Percentiles rank a stretch among this genome's conserved stretches.
phyloP scores from a whole-genome alignment of 2,797 vertebrate species.

The Podarcis siculus region DNA sequence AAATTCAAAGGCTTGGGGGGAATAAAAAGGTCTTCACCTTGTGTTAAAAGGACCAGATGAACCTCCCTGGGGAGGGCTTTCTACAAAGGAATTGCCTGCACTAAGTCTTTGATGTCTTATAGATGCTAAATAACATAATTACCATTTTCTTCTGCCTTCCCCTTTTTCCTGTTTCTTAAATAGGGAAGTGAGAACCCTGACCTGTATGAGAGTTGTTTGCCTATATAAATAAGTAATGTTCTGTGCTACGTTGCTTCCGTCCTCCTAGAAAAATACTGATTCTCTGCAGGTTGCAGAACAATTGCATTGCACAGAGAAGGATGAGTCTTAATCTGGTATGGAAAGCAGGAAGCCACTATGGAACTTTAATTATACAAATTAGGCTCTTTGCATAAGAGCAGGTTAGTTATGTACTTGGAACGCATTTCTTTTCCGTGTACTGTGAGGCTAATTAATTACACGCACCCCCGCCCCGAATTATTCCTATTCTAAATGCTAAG shows the following conservation, averaged over 20 bases:
- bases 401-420: constrained; percentile 60
- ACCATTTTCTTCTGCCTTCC: too few relatives aligned
- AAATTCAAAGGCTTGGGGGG: too few relatives aligned
- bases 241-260: constrained; percentile 28
- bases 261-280: constrained; percentile 30
- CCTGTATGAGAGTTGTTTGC: not conserved
- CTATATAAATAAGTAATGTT: constrained; percentile 8
- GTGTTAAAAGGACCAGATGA: too few relatives aligned
- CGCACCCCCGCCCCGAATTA: constrained; percentile 36
- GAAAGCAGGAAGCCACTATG: constrained; percentile 29
- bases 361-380: constrained; percentile 47
- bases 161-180: not conserved
- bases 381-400: constrained; percentile 31
- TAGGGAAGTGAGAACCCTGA: not conserved
- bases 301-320: not conserved
- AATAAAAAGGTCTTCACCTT: too few relatives aligned
- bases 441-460: constrained; percentile 55
- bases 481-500: constrained; percentile 34
- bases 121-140: too few relatives aligned
- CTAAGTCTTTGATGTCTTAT: too few relatives aligned
- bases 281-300: constrained; percentile 32
- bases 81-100: too few relatives aligned
- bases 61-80: too few relatives aligned
- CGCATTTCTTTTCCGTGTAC: constrained; percentile 29
- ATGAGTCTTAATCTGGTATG: constrained; percentile 39